Base-by-base conservation (phyloP, 2,888 invertebrate genomes). In the Polydesmus complanatus region DNA sequence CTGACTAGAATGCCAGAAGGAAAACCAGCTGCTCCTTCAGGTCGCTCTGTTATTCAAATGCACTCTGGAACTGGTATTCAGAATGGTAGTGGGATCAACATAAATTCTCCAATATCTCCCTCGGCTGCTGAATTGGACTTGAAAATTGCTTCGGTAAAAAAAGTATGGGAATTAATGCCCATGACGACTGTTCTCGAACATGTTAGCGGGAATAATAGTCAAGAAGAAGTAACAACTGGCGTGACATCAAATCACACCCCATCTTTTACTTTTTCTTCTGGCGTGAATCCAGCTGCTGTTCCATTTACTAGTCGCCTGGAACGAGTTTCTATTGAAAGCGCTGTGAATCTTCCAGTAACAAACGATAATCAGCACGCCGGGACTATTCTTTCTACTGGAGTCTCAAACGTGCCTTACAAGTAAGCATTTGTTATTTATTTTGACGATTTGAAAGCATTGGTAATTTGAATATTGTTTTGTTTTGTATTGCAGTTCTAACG, bases 71-170 rank as follows among this genome's bases (percentile, higher is more conserved):
- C 61, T 23, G 62, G 58, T 18, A 49, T 49, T 55, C 60, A 47
- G 56, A 58, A 22, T 61, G 63, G 47, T 56, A 59, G 54, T 49
- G 60, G 53, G 62, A 63, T 57, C 61, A 55, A 58, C 54, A 80
- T 80, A 25, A 83, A 84, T 60, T 86, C 81, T 68, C 83, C 85
- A 11, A 86, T 87, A 67, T 85, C 85, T 14, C 84, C 85, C 21
- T 83, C 87, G 65, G 87, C 90, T 49, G 91, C 91, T 49, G 94
- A 94, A 74, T 81, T 94, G 66, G 91, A 91, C 77, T 82, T 89
- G 77, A 94, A 94, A 78, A 93, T 94, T 68, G 91, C 91, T 48
- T 89, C 91, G 65, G 93, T 93, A 53, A 94, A 94, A 75, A 89
- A 87, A 68, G 81, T 81, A 50, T 89, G 88, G 88, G 88, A 89